These are phyloP conservation scores for Mixornis gularis DNA, from an alignment of 2,113 vertebrate species.

Conservation along the genomic window DNA sequence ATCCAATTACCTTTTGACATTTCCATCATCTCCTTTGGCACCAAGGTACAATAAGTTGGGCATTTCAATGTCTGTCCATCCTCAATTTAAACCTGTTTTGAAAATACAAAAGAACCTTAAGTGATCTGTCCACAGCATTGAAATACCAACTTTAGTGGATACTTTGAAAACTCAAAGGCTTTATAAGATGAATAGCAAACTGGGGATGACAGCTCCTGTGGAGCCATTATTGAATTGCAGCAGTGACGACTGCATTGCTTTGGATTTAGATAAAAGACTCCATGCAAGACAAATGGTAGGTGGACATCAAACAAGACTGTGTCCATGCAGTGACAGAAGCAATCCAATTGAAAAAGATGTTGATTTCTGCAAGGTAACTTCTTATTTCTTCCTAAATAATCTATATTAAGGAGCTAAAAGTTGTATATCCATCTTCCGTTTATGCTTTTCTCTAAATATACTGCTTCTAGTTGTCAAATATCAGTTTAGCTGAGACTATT, in stretches of 20 bases:
- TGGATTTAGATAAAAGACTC: slow-evolving; percentile 98
- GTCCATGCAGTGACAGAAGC: slow-evolving; percentile 92
- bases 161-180: slow-evolving; percentile 82
- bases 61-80: slow-evolving; percentile 62
- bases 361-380: slow-evolving; percentile 90
- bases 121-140: slow-evolving; percentile 71
- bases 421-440: slow-evolving; percentile 80
- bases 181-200: slow-evolving; percentile 96
- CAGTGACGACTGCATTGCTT: slow-evolving; percentile 93
- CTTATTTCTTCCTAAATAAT: slow-evolving; percentile 88
- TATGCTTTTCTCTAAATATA: slow-evolving; percentile 69
- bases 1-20: slow-evolving; percentile 59
- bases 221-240: slow-evolving; percentile 96
- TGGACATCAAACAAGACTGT: slow-evolving; percentile 96
- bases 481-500: slow-evolving; percentile 5
- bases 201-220: slow-evolving; percentile 89
- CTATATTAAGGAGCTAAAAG: slow-evolving; percentile 81
- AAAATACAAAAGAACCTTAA: slow-evolving; percentile 76
- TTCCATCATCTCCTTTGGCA: slow-evolving; percentile 34
- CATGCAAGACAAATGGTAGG: slow-evolving; percentile 92
- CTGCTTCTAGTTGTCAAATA: slow-evolving; percentile 44
- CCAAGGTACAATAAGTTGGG: slow-evolving; percentile 51
- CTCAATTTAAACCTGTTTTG: slow-evolving; percentile 70
- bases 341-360: slow-evolving; percentile 88
- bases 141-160: slow-evolving; percentile 75